These are phyloP conservation scores for Cheilosia urbana DNA, from an alignment of 2,888 invertebrate species.

Conservation along the genomic window DNA sequence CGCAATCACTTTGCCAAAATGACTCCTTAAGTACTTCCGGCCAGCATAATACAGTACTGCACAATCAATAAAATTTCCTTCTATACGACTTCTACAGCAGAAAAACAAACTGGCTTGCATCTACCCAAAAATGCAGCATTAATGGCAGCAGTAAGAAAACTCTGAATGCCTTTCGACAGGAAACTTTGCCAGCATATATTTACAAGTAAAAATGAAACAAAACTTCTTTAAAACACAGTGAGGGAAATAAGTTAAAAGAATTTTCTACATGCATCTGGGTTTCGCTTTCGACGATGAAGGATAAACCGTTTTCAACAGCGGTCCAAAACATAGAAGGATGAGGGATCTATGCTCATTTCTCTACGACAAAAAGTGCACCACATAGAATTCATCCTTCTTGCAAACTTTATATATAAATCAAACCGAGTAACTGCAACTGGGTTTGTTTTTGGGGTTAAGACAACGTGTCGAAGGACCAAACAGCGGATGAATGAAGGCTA, in stretches of 20 bases:
- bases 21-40: slow-evolving; percentile 54
- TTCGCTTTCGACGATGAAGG: slow-evolving; percentile 40
- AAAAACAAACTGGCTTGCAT: slow-evolving; percentile 27
- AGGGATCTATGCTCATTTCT: slow-evolving; percentile 52
- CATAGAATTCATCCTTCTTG: slow-evolving; percentile 23
- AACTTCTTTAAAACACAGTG: slow-evolving; percentile 26
- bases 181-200: slow-evolving; percentile 35
- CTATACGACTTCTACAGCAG: slow-evolving; percentile 26
- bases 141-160: slow-evolving; percentile 31
- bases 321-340: slow-evolving; percentile 24
- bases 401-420: slow-evolving; percentile 61
- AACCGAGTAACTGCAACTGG: slow-evolving; percentile 26
- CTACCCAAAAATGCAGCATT: slow-evolving; percentile 24
- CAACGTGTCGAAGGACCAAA: slow-evolving; percentile 45
- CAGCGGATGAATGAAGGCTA: slow-evolving; percentile 46
- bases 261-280: slow-evolving; percentile 54
- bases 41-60: slow-evolving; percentile 31
- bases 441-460: slow-evolving; percentile 54
- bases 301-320: slow-evolving; percentile 44
- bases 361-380: slow-evolving; percentile 35
- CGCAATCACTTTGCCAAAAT: slow-evolving; percentile 56
- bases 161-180: slow-evolving; percentile 4
- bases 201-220: slow-evolving; percentile 38
- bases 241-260: slow-evolving; percentile 26
- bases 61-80: slow-evolving; percentile 44